phyloP scores from a whole-genome alignment of 2,113 vertebrate species.

The Chamaea fasciata region DNA sequence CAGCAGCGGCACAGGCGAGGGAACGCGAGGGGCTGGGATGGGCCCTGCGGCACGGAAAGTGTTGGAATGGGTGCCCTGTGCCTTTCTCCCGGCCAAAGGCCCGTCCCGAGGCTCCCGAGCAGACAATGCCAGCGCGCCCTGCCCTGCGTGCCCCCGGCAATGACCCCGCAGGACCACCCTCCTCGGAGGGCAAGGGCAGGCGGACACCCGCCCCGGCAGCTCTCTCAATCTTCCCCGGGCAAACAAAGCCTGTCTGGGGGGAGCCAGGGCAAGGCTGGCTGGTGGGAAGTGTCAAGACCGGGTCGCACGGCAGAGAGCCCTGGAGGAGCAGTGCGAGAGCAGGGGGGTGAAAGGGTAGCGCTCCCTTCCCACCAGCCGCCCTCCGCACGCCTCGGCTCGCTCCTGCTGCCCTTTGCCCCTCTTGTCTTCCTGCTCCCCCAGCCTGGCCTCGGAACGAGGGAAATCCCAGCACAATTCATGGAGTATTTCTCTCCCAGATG shows the following conservation, averaged over 20 bases:
- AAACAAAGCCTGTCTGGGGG: conserved; percentile 32
- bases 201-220: not conserved
- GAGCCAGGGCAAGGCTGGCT: not conserved
- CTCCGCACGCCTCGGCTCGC: not conserved
- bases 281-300: not conserved
- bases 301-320: rapidly evolving
- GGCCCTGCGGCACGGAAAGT: rapidly evolving
- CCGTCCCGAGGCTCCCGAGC: not conserved
- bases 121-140: rapidly evolving
- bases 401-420: conserved; percentile 2
- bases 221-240: conserved; percentile 27
- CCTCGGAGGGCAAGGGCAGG: not conserved
- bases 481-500: not conserved
- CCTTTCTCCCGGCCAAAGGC: not conserved
- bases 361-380: not conserved
- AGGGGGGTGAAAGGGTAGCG: conserved; percentile 9
- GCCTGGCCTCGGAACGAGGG: not conserved
- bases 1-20: not conserved
- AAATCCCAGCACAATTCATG: not conserved
- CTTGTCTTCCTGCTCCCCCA: not conserved
- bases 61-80: rapidly evolving
- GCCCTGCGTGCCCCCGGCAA: not conserved
- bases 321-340: not conserved
- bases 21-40: not conserved
- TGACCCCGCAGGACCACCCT: conserved; percentile 25